Evolutionary conservation across 2,797 vertebrate genomes (phyloP).

Genomic region (Hoplostethus atlanticus): DNA sequence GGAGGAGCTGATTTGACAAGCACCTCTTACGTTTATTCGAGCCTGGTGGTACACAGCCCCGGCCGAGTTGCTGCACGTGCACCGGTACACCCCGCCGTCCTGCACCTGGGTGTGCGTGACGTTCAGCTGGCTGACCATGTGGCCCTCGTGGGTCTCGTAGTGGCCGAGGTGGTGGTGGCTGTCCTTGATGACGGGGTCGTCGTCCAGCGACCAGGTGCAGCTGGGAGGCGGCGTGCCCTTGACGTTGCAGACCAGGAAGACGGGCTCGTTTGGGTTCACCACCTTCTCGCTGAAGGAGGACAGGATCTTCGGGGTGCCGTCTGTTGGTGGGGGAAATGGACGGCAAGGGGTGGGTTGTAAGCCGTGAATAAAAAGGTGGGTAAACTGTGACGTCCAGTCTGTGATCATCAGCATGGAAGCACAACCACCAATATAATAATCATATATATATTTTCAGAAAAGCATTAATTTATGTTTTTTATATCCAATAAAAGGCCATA

Average conservation of each 20-base stretch:
- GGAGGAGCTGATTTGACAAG: slow-evolving; percentile 99
- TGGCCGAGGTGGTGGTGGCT: slow-evolving; percentile 95
- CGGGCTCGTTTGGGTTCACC: slow-evolving; percentile 94
- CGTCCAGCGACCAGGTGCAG: slow-evolving; percentile 95
- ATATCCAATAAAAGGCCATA: no score
- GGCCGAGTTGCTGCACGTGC: slow-evolving; percentile 98
- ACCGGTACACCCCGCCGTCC: slow-evolving; percentile 97
- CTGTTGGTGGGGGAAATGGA: slow-evolving; percentile 75
- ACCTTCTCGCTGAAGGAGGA: slow-evolving; percentile 98
- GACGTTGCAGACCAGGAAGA: slow-evolving; percentile 96
- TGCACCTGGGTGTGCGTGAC: slow-evolving; percentile 96
- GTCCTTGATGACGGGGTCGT: slow-evolving; percentile 96
- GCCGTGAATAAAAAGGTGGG: not conserved
- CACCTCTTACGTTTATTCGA: slow-evolving; percentile 99
- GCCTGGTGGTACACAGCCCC: slow-evolving; percentile 99
- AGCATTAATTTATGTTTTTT: no score
- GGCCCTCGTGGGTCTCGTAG: slow-evolving; percentile 94
- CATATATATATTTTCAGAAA: no score
- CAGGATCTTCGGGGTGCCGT: slow-evolving; percentile 98
- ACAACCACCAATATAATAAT: no score
- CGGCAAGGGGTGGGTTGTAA: not conserved
- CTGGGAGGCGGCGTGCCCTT: slow-evolving; percentile 96
- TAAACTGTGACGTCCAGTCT: no score
- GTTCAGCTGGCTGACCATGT: slow-evolving; percentile 97
- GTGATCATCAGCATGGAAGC: not conserved